phyloP scores from a whole-genome alignment of 2,888 invertebrate species.

The Sphaerophoria rueppellii region DNA sequence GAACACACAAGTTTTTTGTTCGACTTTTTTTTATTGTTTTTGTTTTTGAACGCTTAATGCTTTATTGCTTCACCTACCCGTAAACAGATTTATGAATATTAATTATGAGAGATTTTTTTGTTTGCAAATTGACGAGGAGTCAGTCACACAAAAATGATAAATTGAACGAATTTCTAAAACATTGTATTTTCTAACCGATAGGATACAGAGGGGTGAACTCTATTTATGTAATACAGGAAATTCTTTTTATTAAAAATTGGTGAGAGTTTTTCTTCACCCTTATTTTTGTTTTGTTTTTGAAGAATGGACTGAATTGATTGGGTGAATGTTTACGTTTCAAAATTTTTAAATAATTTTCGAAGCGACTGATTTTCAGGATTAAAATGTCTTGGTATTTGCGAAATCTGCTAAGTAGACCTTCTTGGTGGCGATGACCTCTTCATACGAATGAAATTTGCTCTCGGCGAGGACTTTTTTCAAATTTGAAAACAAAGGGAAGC shows the following conservation, averaged over 20 bases:
- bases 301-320: no score
- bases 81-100: slow-evolving; percentile 71
- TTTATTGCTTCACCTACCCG: background rate
- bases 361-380: no score
- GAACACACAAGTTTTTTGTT: slow-evolving; percentile 30
- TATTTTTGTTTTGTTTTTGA: no score
- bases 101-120: slow-evolving; percentile 51
- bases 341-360: no score
- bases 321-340: no score
- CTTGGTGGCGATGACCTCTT: no score
- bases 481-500: no score
- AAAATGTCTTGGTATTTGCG: no score
- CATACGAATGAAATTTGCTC: no score
- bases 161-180: slow-evolving; percentile 26
- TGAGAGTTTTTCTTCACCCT: background rate
- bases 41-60: slow-evolving; percentile 30
- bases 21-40: slow-evolving; percentile 25
- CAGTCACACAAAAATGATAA: slow-evolving; percentile 33
- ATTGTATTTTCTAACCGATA: background rate
- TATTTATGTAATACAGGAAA: background rate
- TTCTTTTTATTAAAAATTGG: background rate
- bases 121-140: slow-evolving; percentile 17
- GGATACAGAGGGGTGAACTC: slow-evolving; percentile 5
- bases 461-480: no score
- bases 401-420: no score